These are phyloP conservation scores for Piaya cayana DNA, from an alignment of 2,113 vertebrate species.

Conservation along the genomic window DNA sequence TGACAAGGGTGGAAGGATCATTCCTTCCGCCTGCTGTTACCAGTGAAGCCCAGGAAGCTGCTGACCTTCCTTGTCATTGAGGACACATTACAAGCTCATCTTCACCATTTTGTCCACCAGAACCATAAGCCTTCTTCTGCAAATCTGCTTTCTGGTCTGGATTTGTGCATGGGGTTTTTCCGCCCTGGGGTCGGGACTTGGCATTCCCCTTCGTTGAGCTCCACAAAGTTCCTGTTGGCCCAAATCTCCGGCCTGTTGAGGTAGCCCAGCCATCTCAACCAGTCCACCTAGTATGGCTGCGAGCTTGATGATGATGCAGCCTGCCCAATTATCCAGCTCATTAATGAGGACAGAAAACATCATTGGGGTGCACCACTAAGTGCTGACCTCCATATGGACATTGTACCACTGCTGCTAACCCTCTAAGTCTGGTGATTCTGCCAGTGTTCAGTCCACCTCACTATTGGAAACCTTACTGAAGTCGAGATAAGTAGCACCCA, in stretches of 20 bases:
- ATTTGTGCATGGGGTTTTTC: neutral
- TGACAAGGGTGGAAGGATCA: neutral
- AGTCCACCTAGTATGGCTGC: neutral
- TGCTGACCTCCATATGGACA: neutral
- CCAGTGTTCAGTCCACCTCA: neutral
- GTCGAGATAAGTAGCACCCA: neutral
- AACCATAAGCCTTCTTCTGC: rapidly evolving
- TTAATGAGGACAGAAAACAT: neutral
- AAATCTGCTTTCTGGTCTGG: neutral
- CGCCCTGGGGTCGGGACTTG: rapidly evolving
- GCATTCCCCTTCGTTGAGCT: neutral
- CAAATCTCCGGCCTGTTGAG: neutral
- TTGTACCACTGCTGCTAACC: neutral
- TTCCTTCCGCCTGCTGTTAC: neutral
- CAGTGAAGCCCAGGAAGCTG: neutral
- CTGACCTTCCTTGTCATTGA: neutral
- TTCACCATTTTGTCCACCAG: neutral
- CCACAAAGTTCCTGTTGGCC: neutral
- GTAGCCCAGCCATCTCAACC: neutral
- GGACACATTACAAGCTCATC: neutral
- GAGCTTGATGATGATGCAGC: neutral
- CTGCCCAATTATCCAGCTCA: neutral
- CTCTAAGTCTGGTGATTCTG: neutral
- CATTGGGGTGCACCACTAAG: neutral
- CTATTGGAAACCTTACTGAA: neutral